These are phyloP conservation scores for Microtus richardsoni DNA, from an alignment of 2,113 vertebrate species.

Conservation along the genomic window DNA sequence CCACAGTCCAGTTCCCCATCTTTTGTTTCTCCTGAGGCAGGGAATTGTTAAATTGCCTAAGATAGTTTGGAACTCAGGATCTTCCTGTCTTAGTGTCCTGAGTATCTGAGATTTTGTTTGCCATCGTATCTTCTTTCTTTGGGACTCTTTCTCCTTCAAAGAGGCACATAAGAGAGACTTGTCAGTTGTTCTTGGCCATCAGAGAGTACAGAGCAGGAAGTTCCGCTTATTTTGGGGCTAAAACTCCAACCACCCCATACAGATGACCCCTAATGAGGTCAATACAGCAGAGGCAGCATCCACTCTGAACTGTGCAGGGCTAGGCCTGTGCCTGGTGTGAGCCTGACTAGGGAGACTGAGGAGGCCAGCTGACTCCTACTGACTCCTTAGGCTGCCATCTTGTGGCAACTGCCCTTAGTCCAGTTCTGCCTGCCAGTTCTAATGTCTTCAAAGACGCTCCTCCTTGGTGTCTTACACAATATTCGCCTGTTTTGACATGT, in stretches of 20 bases:
- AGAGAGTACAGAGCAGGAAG: background rate
- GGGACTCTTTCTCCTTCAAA: background rate
- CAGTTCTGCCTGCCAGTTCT: conserved; percentile 7
- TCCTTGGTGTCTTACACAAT: background rate
- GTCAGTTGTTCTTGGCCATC: background rate
- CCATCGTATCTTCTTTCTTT: background rate
- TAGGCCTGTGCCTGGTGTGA: background rate
- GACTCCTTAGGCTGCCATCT: conserved; percentile 73
- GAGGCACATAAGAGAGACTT: conserved; percentile 13
- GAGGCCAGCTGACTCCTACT: background rate
- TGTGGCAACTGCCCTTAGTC: conserved; percentile 62
- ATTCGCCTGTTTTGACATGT: background rate
- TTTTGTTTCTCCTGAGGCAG: background rate
- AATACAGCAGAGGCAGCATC: background rate
- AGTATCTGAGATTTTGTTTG: background rate
- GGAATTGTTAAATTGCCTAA: background rate
- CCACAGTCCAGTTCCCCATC: background rate
- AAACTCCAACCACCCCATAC: background rate
- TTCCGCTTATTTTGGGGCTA: background rate
- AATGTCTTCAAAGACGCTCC: background rate
- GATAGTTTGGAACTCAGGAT: background rate
- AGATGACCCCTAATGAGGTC: background rate
- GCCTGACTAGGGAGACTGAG: background rate
- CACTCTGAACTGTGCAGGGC: background rate
- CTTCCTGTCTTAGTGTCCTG: background rate